Percentiles rank a stretch among this genome's conserved stretches.
These are phyloP conservation scores for Sphaeridia pumilis DNA, from an alignment of 2,888 invertebrate species.

Conservation along the genomic window DNA sequence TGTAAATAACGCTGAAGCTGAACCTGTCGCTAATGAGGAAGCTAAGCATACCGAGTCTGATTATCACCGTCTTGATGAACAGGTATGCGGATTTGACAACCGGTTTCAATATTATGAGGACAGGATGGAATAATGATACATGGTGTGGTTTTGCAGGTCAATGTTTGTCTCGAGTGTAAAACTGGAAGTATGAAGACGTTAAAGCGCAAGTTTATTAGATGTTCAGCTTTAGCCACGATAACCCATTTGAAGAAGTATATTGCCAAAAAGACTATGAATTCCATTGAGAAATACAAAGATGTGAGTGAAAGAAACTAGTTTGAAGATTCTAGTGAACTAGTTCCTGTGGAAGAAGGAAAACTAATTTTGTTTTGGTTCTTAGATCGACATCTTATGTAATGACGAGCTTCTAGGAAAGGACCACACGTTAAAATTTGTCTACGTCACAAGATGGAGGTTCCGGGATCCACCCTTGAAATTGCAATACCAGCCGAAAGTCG, in stretches of 20 bases:
- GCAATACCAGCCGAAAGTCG: conserved; percentile 68
- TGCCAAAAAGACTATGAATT: conserved; percentile 83
- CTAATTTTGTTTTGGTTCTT: too few species aligned
- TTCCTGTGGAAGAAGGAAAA: too few species aligned
- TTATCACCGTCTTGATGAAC: conserved; percentile 88
- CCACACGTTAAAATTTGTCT: conserved; percentile 96
- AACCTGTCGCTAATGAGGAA: conserved; percentile 45
- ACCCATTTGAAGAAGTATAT: conserved; percentile 96
- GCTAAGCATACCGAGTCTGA: conserved; percentile 71
- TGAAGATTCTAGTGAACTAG: too few species aligned
- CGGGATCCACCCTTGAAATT: conserved; percentile 76
- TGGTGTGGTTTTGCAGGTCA: conserved; percentile 55
- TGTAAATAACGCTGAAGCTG: conserved; percentile 60
- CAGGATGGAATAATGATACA: too few species aligned
- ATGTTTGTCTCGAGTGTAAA: conserved; percentile 84
- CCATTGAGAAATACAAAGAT: conserved; percentile 86
- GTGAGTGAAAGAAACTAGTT: too few species aligned
- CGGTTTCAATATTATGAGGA: too few species aligned
- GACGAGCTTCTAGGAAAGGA: conserved; percentile 96
- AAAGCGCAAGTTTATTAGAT: conserved; percentile 79
- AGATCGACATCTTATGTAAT: conserved; percentile 98
- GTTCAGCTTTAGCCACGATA: conserved; percentile 96
- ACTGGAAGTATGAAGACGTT: conserved; percentile 71
- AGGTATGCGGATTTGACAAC: too few species aligned
- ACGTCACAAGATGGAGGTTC: conserved; percentile 94